Conservation (phyloP, 2,113 vertebrate species). For the Sylvilagus bachmani region DNA sequence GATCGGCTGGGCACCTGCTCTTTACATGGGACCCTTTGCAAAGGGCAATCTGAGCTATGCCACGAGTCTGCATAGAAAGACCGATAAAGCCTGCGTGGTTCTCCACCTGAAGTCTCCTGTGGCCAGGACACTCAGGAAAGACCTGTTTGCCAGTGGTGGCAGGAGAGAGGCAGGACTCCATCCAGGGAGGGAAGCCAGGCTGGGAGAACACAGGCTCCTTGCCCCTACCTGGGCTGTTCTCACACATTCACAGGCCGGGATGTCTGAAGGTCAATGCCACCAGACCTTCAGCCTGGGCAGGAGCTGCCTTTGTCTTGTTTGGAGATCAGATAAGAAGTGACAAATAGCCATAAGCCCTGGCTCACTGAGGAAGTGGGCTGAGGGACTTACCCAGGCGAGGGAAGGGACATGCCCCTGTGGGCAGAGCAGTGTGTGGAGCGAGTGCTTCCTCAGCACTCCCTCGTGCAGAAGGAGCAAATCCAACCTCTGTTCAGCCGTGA, state of each 20-base stretch:
- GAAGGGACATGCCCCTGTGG: conserved; percentile 67
- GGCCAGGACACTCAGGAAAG: not conserved
- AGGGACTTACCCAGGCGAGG: conserved; percentile 42
- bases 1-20: conserved; percentile 4
- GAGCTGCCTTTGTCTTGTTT: conserved; percentile 86
- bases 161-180: not conserved
- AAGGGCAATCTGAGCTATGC: not conserved
- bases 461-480: not conserved
- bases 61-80: not conserved
- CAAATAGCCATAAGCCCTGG: conserved; percentile 83
- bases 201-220: conserved; percentile 48
- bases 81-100: conserved; percentile 31
- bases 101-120: not conserved
- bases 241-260: conserved; percentile 73
- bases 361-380: conserved; percentile 77
- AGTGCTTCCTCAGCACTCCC: not conserved
- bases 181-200: not conserved
- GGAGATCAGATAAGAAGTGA: conserved; percentile 88
- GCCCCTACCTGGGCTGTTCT: conserved; percentile 71
- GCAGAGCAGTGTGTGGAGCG: not conserved
- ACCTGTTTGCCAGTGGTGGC: not conserved
- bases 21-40: conserved; percentile 78
- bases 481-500: accelerated
- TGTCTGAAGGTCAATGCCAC: conserved; percentile 84
- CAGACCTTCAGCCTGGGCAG: conserved; percentile 79